Evolutionary conservation across 2,113 vertebrate species (phyloP), one percentile per base, ranked within the genome.

Genomic region (Pelecanus crispus): DNA sequence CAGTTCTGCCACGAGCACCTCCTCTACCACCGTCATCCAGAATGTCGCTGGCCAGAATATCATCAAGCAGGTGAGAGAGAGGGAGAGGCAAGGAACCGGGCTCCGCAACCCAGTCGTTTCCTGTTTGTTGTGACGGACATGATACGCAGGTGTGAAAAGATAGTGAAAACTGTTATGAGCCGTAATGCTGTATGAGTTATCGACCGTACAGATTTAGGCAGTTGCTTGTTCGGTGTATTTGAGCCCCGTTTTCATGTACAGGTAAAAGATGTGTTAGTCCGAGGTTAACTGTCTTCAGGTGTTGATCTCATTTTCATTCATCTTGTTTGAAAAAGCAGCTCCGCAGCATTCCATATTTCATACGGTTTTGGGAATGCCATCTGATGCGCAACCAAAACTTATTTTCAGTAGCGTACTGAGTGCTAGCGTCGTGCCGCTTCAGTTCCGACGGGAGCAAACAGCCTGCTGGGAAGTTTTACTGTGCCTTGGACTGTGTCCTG

Each of bases 11-110:
- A 94, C 98, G 13, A 98, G 96, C 88, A 97, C 98, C 9, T 93
- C 98, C 25, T 97, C 99, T 7, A 97, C 98, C 9, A 78, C 99
- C 1, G 92, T 99, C 75, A 98, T 99, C 81, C 99, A 99, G 96
- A 99, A 99, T 0, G 97, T 99, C 22, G 93, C 98, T 63, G 98
- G 98, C 72, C 98, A 99, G 49, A 99, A 98, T 96, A 99, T 99
- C 71, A 98, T 99, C 97, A 99, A 99, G 97, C 99, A 99, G 99
- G 99, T 99, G 65, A 83, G 90, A 62, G 62, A 13, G 17, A 31
- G 65, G 17, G 16, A 67, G 50, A 45, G 36, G 45, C 12, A 15
- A 75, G 29, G 50, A 63, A 10, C 10, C 67, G 24, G 22, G 36
- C 11, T 81, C 11, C 29, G 11, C 0, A 0, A 44, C 16, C 29